Evolutionary conservation across 2,113 vertebrate species (phyloP).

Genomic region (Procavia capensis): DNA sequence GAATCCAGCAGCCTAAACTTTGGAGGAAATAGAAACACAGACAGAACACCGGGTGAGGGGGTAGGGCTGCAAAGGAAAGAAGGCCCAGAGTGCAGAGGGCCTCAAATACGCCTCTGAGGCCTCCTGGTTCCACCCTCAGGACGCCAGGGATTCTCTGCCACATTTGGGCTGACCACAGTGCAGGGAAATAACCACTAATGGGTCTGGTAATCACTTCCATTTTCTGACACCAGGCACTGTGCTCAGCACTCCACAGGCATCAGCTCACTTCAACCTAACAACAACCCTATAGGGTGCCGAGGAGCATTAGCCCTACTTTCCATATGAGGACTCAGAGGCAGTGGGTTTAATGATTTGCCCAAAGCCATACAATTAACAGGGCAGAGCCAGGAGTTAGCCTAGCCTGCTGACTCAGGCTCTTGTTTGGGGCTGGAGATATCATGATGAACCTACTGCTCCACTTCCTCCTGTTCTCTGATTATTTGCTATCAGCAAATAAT

Average conservation of each 20-base stretch:
- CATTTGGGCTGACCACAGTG: neutral
- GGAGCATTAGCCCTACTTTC: neutral
- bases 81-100: neutral
- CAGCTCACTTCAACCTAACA: neutral
- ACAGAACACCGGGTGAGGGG: neutral
- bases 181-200: neutral
- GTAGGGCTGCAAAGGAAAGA: neutral
- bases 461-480: neutral
- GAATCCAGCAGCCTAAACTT: neutral
- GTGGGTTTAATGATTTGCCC: neutral
- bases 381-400: neutral
- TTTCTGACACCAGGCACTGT: neutral
- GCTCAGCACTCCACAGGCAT: neutral
- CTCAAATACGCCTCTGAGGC: neutral
- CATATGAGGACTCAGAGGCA: neutral
- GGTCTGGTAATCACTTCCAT: accelerated
- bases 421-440: neutral
- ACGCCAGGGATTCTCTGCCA: neutral
- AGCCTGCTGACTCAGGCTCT: neutral
- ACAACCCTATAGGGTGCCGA: neutral
- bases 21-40: neutral
- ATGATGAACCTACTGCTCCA: neutral
- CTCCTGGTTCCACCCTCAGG: neutral
- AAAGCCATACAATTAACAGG: neutral
- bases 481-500: constrained; percentile 3